A percentile compares a stretch with the other conserved stretches of the same genome.
Conservation (phyloP, 2,797 vertebrate species). For the Hoplostethus mediterraneus region DNA sequence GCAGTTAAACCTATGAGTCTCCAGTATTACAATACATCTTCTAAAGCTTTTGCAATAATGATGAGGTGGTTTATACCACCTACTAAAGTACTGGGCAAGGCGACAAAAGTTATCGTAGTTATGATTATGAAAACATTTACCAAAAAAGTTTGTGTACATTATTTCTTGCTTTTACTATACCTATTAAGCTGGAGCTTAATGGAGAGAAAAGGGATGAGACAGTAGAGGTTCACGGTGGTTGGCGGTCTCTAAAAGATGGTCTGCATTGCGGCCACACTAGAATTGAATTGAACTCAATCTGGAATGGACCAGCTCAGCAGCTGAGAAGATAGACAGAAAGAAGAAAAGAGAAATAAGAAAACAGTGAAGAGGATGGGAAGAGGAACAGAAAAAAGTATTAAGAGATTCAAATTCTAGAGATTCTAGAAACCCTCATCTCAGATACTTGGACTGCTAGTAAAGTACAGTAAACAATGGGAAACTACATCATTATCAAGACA, state of each 20-base stretch:
- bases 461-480: neutral
- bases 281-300: constrained; percentile 15
- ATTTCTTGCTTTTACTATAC: constrained; percentile 25
- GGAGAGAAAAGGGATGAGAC: constrained; percentile 22
- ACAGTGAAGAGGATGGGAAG: neutral
- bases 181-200: constrained; percentile 32
- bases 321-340: constrained; percentile 17
- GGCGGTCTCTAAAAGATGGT: constrained; percentile 37
- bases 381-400: no score
- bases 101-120: no score
- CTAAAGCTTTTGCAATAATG: neutral
- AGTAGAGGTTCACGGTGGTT: constrained; percentile 16
- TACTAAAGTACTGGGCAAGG: neutral
- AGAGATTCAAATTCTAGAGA: no score
- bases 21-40: neutral
- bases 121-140: no score
- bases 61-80: neutral
- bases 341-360: neutral
- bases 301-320: constrained; percentile 12
- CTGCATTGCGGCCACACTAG: constrained; percentile 24
- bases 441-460: neutral
- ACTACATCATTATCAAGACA: neutral
- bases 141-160: neutral
- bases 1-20: neutral
- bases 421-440: neutral